Evolutionary conservation across 2,113 vertebrate species (phyloP).

Genomic region (Sebastes schlegelii): DNA sequence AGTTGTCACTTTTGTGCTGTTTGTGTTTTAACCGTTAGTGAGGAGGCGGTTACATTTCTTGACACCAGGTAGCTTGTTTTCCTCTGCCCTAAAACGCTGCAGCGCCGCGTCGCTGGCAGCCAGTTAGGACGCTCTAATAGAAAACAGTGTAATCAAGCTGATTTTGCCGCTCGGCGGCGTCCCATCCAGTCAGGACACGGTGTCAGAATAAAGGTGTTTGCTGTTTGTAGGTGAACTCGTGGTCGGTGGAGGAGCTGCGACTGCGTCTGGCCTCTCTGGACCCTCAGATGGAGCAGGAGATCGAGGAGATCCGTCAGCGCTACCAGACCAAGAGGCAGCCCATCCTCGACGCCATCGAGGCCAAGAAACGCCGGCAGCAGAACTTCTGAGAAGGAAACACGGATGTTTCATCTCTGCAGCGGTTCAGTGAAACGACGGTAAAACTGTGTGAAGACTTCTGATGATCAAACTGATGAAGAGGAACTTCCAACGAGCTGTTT

Average conservation of each 20-base stretch:
- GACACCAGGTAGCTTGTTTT: too few relatives aligned
- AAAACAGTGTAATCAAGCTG: too few relatives aligned
- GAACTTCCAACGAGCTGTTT: background rate
- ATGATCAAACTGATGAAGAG: slow-evolving; percentile 2
- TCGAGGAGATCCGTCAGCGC: slow-evolving; percentile 94
- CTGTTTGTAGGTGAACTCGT: slow-evolving; percentile 86
- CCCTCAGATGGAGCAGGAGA: slow-evolving; percentile 98
- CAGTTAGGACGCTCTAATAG: too few relatives aligned
- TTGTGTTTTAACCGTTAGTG: too few relatives aligned
- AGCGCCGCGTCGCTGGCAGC: too few relatives aligned
- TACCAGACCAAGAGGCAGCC: slow-evolving; percentile 95
- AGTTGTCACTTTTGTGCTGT: too few relatives aligned
- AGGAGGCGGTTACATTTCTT: too few relatives aligned
- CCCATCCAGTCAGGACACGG: too few relatives aligned
- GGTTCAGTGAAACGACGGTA: background rate
- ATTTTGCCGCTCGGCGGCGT: too few relatives aligned
- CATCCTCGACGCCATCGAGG: slow-evolving; percentile 94
- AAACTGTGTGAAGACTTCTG: background rate
- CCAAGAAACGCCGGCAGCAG: slow-evolving; percentile 93
- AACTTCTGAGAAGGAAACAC: slow-evolving; percentile 85
- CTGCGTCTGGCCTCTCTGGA: slow-evolving; percentile 89
- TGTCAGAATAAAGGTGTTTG: background rate
- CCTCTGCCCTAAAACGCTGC: too few relatives aligned
- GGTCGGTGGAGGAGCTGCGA: slow-evolving; percentile 92
- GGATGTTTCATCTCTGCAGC: too few relatives aligned